Base-by-base conservation (phyloP, 2,113 vertebrate species). In the Heterotis niloticus region DNA sequence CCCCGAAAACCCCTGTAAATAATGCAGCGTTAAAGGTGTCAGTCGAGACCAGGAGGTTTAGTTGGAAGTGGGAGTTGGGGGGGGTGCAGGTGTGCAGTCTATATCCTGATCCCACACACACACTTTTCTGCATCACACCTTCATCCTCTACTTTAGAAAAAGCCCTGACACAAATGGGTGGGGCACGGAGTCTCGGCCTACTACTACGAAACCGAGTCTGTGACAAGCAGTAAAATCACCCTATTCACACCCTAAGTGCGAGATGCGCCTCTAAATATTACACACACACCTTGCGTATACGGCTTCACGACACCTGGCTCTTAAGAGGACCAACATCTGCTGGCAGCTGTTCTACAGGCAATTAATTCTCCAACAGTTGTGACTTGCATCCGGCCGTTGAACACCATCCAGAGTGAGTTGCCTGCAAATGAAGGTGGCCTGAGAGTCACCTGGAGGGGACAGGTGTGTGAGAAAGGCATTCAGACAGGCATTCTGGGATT, bases 261-360 rank as follows among this genome's bases (percentile, higher is more conserved):
- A 91, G 90, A 92, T 90, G 90, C 88, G 85, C 91, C 86, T 91
- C 91, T 92, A 92, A 93, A 92, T 93, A 92, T 93, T 92, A 91
- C 90, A 90, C 87, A 88, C 88, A 88, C 88, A 90, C 88, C 86
- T 87, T 90, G 87, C 88, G 86, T 90, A 89, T 88, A 89, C 85
- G 90, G 89, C 90, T 90, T 87, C 78, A 86, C 86, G 86, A 89
- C 90, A 93, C 88, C 92, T 93, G 90, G 84, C 87, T 87, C 82
- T 87, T 79, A 88, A 88, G 83, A 88, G 86, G 84, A 89, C 88
- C 84, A 90, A 90, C 90, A 90, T 90, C 90, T 92, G 91, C 84
- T 86, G 81, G 88, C 89, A 87, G 90, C 90, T 92, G 87, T 90
- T 92, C 89, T 86, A 88, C 88, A 89, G 88, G 88, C 89, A 89